Conservation (phyloP, 1,140 invertebrate genomes). For the Popillia japonica region DNA sequence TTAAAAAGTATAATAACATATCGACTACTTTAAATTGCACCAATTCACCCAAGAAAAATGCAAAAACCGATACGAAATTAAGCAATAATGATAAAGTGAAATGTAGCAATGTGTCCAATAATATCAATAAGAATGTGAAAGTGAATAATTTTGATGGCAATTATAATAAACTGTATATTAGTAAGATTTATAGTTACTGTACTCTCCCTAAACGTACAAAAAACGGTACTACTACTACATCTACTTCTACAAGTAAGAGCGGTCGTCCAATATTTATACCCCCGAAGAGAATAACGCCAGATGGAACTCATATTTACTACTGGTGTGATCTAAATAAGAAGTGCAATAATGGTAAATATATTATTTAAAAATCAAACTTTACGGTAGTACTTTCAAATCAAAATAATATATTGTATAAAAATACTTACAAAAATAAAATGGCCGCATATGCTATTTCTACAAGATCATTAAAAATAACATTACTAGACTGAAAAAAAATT, state of each 20-base stretch:
- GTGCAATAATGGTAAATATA: conserved; percentile 38
- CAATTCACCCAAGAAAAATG: conserved; percentile 41
- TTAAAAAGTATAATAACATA: conserved; percentile 50
- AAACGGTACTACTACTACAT: conserved; percentile 43
- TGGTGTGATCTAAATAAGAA: conserved; percentile 78
- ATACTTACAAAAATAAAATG: too few relatives aligned
- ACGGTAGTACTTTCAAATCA: too few relatives aligned
- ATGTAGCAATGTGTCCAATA: conserved; percentile 26
- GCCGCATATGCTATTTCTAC: too few relatives aligned
- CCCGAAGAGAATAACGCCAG: conserved; percentile 77
- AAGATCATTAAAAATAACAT: too few relatives aligned
- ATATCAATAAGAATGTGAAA: conserved; percentile 50
- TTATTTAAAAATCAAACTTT: background rate
- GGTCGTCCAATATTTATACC: conserved; percentile 63
- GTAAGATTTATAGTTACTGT: conserved; percentile 59
- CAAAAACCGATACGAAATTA: conserved; percentile 42
- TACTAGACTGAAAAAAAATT: too few relatives aligned
- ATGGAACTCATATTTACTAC: conserved; percentile 83
- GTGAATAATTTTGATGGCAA: conserved; percentile 59
- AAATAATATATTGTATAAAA: too few relatives aligned
- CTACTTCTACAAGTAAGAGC: background rate
- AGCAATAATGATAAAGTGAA: conserved; percentile 28
- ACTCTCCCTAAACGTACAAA: conserved; percentile 58
- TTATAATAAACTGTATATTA: conserved; percentile 56
- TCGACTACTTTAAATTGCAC: conserved; percentile 45